Percentiles rank a stretch among this genome's conserved stretches.
Conservation (phyloP, 2,113 vertebrate genomes). For the Tragelaphus buxtoni region DNA sequence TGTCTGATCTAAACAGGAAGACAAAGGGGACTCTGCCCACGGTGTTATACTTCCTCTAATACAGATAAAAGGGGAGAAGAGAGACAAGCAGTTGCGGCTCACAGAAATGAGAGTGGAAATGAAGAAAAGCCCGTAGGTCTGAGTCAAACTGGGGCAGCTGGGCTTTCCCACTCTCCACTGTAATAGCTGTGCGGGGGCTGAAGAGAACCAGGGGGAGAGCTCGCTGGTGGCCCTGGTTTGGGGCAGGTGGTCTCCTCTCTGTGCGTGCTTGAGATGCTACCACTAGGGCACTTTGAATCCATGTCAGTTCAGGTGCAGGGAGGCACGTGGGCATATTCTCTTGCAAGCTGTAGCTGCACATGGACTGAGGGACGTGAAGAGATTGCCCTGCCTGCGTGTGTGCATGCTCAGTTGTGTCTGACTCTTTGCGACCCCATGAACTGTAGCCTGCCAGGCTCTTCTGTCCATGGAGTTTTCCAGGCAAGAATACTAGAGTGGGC, state of each 20-base stretch:
- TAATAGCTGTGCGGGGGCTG: constrained; percentile 8
- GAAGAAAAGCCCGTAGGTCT: not conserved
- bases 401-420: not conserved
- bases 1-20: constrained; percentile 54
- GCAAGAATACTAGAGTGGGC: not conserved
- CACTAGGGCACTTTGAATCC: not conserved
- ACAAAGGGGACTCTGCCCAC: constrained; percentile 36
- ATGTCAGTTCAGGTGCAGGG: not conserved
- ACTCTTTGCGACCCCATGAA: not conserved
- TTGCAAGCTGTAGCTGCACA: not conserved
- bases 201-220: not conserved
- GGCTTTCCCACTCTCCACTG: not conserved
- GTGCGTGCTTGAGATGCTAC: not conserved
- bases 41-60: not conserved
- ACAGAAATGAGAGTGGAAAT: not conserved
- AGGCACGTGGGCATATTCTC: not conserved
- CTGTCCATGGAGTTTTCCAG: not conserved
- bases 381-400: not conserved
- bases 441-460: not conserved
- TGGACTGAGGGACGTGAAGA: not conserved
- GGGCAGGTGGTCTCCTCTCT: not conserved
- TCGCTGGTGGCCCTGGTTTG: not conserved
- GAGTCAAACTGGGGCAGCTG: constrained; percentile 48
- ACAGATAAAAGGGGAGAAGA: constrained; percentile 47
- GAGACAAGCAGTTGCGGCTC: not conserved